These are phyloP conservation scores for Drosophila auraria DNA, from an alignment of 1,140 invertebrate genomes.

Conservation along the genomic window DNA sequence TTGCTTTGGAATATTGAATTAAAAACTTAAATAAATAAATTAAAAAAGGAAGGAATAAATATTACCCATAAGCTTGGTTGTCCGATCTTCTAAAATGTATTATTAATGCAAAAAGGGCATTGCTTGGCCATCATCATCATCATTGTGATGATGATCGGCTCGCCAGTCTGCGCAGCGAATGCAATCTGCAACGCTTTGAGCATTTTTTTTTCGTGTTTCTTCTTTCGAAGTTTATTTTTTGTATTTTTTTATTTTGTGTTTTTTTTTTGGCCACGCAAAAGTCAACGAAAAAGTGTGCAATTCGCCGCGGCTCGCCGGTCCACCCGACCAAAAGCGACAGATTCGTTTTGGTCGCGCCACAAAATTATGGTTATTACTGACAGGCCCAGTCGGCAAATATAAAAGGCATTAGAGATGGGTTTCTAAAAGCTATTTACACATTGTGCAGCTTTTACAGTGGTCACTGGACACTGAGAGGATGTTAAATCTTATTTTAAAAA, in stretches of 20 bases:
- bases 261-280: slow-evolving; percentile 41
- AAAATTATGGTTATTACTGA: slow-evolving; percentile 32
- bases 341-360: slow-evolving; percentile 50
- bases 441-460: neutral
- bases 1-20: too few relatives aligned
- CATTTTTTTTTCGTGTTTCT: slow-evolving; percentile 54
- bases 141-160: slow-evolving; percentile 15
- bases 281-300: slow-evolving; percentile 55
- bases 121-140: slow-evolving; percentile 37
- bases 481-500: neutral
- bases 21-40: neutral
- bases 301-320: slow-evolving; percentile 52
- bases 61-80: slow-evolving; percentile 26
- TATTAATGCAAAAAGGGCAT: slow-evolving; percentile 75
- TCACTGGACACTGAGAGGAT: neutral
- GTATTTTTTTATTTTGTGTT: neutral
- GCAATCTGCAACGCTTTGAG: slow-evolving; percentile 82
- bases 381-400: slow-evolving; percentile 15
- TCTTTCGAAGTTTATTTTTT: slow-evolving; percentile 16
- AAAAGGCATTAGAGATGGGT: slow-evolving; percentile 9
- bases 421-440: too few relatives aligned
- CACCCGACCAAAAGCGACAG: slow-evolving; percentile 54
- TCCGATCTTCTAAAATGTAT: slow-evolving; percentile 72
- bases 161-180: slow-evolving; percentile 67
- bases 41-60: too few relatives aligned